A percentile compares a stretch with the other conserved stretches of the same genome.
Evolutionary conservation across 2,113 vertebrate genomes (phyloP).

Genomic region (Dipodomys ordii): DNA sequence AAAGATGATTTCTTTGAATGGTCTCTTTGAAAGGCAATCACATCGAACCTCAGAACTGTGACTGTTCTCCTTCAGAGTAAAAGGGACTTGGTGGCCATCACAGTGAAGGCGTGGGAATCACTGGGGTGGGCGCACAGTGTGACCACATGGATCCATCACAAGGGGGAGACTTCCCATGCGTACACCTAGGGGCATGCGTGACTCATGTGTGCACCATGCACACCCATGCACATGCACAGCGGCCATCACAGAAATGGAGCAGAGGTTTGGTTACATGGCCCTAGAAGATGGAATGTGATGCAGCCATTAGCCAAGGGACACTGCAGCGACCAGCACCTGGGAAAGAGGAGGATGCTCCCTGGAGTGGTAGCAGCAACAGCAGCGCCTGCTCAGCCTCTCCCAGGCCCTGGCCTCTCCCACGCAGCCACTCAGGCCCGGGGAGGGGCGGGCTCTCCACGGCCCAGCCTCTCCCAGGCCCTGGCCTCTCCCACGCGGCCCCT

Average conservation of each 20-base stretch:
- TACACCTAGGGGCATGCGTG: neutral
- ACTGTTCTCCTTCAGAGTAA: too few species aligned
- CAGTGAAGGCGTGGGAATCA: neutral
- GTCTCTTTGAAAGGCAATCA: neutral
- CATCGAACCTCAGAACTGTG: neutral
- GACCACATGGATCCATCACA: neutral
- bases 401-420: neutral
- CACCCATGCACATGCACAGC: neutral
- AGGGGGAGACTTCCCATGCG: neutral
- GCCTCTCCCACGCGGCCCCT: too few species aligned
- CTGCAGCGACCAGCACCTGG: neutral
- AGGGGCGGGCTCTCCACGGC: too few species aligned
- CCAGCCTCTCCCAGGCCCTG: neutral
- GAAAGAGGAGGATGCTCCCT: neutral
- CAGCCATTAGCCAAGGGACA: accelerated
- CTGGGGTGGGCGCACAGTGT: accelerated
- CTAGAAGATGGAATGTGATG: accelerated
- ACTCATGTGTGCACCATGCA: too few species aligned
- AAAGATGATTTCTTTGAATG: too few species aligned
- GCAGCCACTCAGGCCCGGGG: too few species aligned
- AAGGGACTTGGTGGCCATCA: neutral
- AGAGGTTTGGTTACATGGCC: too few species aligned
- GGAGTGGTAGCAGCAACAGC: neutral
- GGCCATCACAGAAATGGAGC: accelerated
- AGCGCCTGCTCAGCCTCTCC: neutral